phyloP scores from a whole-genome alignment of 2,888 invertebrate species.

The Latrodectus elegans region DNA sequence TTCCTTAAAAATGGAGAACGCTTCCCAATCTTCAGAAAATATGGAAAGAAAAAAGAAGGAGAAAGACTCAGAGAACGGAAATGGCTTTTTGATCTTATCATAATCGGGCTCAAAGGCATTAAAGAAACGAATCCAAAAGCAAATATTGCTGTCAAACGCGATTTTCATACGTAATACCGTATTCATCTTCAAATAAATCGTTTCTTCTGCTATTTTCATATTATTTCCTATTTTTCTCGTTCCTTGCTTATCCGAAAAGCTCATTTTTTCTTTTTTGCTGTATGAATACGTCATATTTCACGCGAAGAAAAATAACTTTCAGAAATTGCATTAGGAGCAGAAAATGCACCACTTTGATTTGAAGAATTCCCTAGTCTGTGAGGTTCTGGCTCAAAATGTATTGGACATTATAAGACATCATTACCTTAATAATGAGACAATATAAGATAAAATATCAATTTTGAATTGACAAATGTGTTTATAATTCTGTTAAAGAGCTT shows the following conservation, averaged over 20 bases:
- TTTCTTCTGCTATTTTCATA: slow-evolving; percentile 34
- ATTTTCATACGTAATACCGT: slow-evolving; percentile 61
- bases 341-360: neutral
- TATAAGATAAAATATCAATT: too few species aligned
- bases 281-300: slow-evolving; percentile 20
- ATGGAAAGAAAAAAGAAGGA: slow-evolving; percentile 19
- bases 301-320: slow-evolving; percentile 25
- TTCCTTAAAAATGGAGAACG: neutral
- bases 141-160: slow-evolving; percentile 58
- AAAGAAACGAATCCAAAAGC: slow-evolving; percentile 54
- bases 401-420: too few species aligned
- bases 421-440: too few species aligned
- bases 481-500: too few species aligned
- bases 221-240: slow-evolving; percentile 17
- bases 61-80: slow-evolving; percentile 52
- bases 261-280: slow-evolving; percentile 12
- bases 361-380: too few species aligned
- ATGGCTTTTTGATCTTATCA: slow-evolving; percentile 65
- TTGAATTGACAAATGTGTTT: too few species aligned
- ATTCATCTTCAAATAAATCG: slow-evolving; percentile 58
- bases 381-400: too few species aligned
- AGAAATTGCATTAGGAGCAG: slow-evolving; percentile 13
- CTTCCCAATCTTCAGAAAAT: neutral
- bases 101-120: slow-evolving; percentile 65
- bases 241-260: slow-evolving; percentile 7